Evolutionary conservation across 2,113 vertebrate genomes (phyloP).

Genomic region (Phainopepla nitens): DNA sequence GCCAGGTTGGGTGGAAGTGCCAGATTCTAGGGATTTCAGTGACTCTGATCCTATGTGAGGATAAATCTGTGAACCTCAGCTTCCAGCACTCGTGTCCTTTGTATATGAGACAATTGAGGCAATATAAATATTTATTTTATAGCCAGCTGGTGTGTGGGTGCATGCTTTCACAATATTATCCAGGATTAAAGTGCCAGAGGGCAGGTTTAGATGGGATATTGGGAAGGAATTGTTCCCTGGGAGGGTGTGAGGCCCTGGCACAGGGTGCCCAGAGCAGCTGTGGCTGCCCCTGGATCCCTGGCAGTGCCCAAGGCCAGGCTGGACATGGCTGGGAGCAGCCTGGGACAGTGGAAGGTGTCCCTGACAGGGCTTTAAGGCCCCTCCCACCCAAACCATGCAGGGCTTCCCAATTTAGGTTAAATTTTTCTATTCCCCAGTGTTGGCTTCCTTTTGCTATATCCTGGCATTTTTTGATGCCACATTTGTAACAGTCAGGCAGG

Average conservation of each 20-base stretch:
- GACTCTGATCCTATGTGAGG: not conserved
- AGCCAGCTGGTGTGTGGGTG: not conserved
- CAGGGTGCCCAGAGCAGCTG: not conserved
- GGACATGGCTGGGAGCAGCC: not conserved
- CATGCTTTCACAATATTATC: not conserved
- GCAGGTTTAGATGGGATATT: fast-evolving
- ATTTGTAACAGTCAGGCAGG: not conserved
- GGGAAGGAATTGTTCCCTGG: not conserved
- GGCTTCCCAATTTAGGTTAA: not conserved
- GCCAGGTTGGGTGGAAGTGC: not conserved
- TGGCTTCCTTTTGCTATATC: not conserved
- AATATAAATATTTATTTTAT: not conserved
- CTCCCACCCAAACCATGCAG: not conserved
- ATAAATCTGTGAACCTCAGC: not conserved
- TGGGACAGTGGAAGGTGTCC: not conserved
- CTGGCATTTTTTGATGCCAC: not conserved
- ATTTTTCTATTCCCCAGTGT: not conserved
- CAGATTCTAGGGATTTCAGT: not conserved
- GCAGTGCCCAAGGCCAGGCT: not conserved
- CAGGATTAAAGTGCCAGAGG: not conserved
- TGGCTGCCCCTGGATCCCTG: not conserved
- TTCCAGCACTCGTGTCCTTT: not conserved
- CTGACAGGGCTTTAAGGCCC: fast-evolving
- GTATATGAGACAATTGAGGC: not conserved
- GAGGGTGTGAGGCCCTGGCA: not conserved